Base-by-base conservation (phyloP, 2,888 invertebrate genomes). In the Phytoseiulus persimilis region DNA sequence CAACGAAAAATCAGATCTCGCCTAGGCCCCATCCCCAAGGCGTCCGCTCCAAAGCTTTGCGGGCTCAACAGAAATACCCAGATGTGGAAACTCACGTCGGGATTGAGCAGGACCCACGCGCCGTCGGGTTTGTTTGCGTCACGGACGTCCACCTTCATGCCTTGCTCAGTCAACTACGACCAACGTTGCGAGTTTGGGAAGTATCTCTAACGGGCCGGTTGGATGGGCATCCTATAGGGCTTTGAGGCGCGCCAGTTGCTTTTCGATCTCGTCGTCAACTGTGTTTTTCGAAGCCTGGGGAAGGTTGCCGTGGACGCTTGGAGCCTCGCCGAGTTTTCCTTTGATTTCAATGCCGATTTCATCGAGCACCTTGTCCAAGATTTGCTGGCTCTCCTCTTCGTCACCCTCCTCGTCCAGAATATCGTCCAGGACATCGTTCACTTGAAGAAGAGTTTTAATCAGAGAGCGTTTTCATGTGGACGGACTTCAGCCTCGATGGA, bases 341-440 rank as follows among this genome's bases (percentile, higher is more conserved):
- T 91, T 91, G 90, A 97, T 95, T 93, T 98, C 98, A 93, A 98
- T 98, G 91, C 98, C 98, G 92, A 98, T 98, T 93, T 98, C 98
- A 93, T 98, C 98, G n/a, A 98, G 94, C 83, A 98, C 97, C 93
- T 96, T 95, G 92, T 94, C 95, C n/a, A 98, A 95, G 93, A 98
- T 95, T 91, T 95, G 95, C 92, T 97, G 96, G 92, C 95, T 94
- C 93, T 97, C 97, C 91, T 96, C 95, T 92, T 98, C 97, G 93
- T 98, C 98, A 0, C 95, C 97, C 18, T 96, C 96, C 92, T 96
- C 97, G 83, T 94, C 95, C 92, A 98, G 94, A 92, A 98, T 96
- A 92, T 97, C 96, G 93, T 97, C 97, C 91, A 98, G 93, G 0
- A 96, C 96, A 90, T 98, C 97, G 93, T 96, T 96, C 92, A 98